Evolutionary conservation across 2,113 vertebrate species (phyloP).

Genomic region (Aramus guarauna): DNA sequence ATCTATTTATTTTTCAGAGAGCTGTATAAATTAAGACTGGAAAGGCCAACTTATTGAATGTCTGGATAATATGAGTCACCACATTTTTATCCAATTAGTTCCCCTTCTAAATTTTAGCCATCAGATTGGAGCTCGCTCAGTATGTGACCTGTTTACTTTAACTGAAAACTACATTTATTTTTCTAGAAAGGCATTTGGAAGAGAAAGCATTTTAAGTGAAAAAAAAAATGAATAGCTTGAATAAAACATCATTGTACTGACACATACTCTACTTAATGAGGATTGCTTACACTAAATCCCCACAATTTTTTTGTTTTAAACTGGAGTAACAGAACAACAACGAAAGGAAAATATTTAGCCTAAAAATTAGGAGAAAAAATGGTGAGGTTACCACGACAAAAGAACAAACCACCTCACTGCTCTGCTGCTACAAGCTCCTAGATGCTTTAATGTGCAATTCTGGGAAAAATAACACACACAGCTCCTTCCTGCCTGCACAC

Average conservation of each 20-base stretch:
- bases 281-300: background rate
- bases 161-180: constrained; percentile 20
- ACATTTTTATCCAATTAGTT: constrained; percentile 25
- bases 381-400: background rate
- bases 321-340: background rate
- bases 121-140: background rate
- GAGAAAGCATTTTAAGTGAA: background rate
- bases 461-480: background rate
- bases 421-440: background rate
- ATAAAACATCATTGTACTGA: constrained; percentile 11
- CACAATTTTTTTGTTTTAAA: background rate
- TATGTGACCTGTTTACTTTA: constrained; percentile 34
- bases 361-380: background rate
- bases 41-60: background rate
- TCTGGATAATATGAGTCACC: background rate
- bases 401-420: background rate
- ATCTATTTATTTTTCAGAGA: background rate
- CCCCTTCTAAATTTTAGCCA: constrained; percentile 8
- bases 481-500: background rate
- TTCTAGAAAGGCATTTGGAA: constrained; percentile 11
- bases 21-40: background rate
- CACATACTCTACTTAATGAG: constrained; percentile 3
- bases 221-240: constrained; percentile 11
- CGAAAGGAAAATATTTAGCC: constrained; percentile 16
- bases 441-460: background rate